Evolutionary conservation across 1,140 invertebrate species (phyloP).

Genomic region (Cyphomyrmex costatus): DNA sequence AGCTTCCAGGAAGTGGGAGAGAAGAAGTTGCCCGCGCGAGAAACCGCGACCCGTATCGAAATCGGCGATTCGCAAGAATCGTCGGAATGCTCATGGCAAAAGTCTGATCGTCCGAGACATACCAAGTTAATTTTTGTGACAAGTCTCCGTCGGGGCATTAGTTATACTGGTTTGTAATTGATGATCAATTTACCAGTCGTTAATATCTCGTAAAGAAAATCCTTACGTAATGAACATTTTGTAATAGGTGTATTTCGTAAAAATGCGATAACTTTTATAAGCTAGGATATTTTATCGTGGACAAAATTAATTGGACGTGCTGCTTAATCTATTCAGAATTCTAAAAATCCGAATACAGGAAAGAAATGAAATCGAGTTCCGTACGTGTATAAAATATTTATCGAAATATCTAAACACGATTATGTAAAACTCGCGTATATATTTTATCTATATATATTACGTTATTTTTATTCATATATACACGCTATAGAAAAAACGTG

Average conservation of each 20-base stretch:
- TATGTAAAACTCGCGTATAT: not conserved
- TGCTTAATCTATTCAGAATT: not conserved
- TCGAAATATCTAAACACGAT: not conserved
- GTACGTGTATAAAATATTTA: not conserved
- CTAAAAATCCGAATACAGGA: not conserved
- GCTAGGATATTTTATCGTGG: not conserved
- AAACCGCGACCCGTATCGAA: constrained; percentile 55
- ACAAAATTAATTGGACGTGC: not conserved
- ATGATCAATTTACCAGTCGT: constrained; percentile 8
- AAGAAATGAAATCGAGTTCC: not conserved
- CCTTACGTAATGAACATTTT: constrained; percentile 6
- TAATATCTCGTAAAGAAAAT: not conserved
- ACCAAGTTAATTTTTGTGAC: constrained; percentile 35
- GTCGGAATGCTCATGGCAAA: constrained; percentile 58
- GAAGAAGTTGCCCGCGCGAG: constrained; percentile 73
- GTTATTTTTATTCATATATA: not conserved
- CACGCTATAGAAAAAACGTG: not conserved
- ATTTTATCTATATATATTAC: not conserved
- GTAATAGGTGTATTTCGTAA: not conserved
- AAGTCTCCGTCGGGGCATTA: not conserved
- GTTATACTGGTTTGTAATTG: not conserved
- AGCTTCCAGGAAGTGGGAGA: constrained; percentile 81
- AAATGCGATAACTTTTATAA: not conserved
- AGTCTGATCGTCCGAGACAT: not conserved
- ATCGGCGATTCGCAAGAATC: constrained; percentile 65